A percentile compares a stretch with the other conserved stretches of the same genome.
phyloP scores from a whole-genome alignment of 1,140 invertebrate genomes.

The Platorchestia sp. region DNA sequence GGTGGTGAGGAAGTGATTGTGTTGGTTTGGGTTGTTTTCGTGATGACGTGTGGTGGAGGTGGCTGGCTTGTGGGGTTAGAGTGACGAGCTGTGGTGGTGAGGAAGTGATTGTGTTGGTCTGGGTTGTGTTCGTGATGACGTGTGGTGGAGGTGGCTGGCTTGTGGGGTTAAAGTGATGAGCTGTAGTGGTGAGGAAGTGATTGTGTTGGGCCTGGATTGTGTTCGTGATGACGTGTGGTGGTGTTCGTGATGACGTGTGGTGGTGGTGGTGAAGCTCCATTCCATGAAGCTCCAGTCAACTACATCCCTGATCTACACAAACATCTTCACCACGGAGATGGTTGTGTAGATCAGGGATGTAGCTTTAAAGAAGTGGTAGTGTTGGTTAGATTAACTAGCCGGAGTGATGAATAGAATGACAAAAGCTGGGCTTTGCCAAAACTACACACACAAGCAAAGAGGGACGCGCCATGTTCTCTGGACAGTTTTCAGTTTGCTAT shows the following conservation, averaged over 20 bases:
- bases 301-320: background rate
- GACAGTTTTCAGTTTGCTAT: too few relatives aligned
- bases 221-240: background rate
- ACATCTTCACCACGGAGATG: too few relatives aligned
- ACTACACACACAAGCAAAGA: too few relatives aligned
- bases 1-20: background rate
- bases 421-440: too few relatives aligned
- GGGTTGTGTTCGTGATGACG: background rate
- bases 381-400: background rate
- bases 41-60: background rate
- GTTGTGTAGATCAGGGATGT: background rate
- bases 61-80: too few relatives aligned
- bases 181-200: background rate
- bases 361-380: background rate
- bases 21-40: too few relatives aligned
- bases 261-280: too few relatives aligned
- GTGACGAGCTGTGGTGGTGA: background rate
- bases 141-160: background rate
- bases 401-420: too few relatives aligned
- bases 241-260: background rate
- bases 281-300: too few relatives aligned
- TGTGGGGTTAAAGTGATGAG: background rate
- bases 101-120: background rate
- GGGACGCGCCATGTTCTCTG: too few relatives aligned
- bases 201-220: background rate